These are phyloP conservation scores for Campopleginae sp. DNA, from an alignment of 2,888 invertebrate genomes.

Conservation along the genomic window DNA sequence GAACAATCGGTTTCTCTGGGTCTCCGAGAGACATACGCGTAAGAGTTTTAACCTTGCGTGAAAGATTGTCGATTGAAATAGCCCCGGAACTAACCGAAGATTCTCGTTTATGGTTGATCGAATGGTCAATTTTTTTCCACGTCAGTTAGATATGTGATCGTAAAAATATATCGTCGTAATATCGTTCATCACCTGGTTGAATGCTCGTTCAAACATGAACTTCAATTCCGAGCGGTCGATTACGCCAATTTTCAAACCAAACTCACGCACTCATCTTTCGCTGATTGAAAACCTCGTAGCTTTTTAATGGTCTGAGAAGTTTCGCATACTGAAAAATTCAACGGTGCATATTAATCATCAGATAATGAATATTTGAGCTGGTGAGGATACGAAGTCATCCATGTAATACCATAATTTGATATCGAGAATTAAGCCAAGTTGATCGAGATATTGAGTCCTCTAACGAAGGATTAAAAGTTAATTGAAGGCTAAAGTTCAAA, in stretches of 20 bases:
- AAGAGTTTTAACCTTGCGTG: conserved; percentile 1
- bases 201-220: neutral
- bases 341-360: neutral
- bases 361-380: neutral
- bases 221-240: neutral
- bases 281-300: neutral
- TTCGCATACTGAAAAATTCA: neutral
- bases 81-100: conserved; percentile 45
- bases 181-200: conserved; percentile 51
- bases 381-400: neutral
- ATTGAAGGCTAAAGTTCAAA: neutral
- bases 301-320: neutral
- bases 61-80: conserved; percentile 63
- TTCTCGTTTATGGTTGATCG: conserved; percentile 63
- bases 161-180: conserved; percentile 34
- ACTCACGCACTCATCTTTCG: neutral
- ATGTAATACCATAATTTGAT: neutral
- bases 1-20: conserved; percentile 61
- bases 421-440: neutral
- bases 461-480: neutral
- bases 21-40: conserved; percentile 33
- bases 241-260: neutral
- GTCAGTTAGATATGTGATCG: conserved; percentile 39
- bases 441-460: neutral
- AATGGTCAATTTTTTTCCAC: conserved; percentile 47